A percentile compares a stretch with the other conserved stretches of the same genome.
These are phyloP conservation scores for Apis laboriosa DNA, from an alignment of 1,140 invertebrate species.

Conservation along the genomic window DNA sequence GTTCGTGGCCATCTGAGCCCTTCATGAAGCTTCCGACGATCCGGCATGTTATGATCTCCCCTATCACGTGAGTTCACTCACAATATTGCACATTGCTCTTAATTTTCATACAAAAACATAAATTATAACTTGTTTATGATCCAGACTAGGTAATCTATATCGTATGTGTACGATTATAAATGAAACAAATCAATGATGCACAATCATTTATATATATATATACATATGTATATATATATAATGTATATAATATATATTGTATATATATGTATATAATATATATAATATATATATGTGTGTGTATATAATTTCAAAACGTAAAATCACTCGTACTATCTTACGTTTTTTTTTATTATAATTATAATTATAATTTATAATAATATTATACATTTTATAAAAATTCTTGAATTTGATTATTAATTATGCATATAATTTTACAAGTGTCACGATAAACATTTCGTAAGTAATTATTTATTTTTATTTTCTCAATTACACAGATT, in stretches of 20 bases:
- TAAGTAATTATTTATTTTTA: too few relatives aligned
- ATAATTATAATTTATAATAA: too few relatives aligned
- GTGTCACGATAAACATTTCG: not conserved
- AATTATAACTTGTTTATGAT: not conserved
- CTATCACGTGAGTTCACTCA: slow-evolving; percentile 80
- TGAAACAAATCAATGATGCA: not conserved
- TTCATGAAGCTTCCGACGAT: slow-evolving; percentile 77
- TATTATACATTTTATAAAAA: not conserved
- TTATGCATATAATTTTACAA: not conserved
- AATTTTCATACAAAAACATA: slow-evolving; percentile 15
- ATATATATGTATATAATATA: not conserved
- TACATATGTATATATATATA: not conserved
- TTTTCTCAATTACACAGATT: not conserved
- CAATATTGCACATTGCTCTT: slow-evolving; percentile 68
- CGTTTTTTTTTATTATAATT: not conserved
- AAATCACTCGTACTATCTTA: not conserved
- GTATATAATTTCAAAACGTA: not conserved
- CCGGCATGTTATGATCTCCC: slow-evolving; percentile 80
- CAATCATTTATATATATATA: not conserved
- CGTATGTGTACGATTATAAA: not conserved
- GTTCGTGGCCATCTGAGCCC: slow-evolving; percentile 81
- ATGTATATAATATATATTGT: too few relatives aligned
- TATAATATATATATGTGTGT: not conserved
- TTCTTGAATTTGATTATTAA: not conserved
- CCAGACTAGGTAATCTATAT: too few relatives aligned